Evolutionary conservation across 2,797 vertebrate species (phyloP).

Genomic region (Ficedula albicollis): DNA sequence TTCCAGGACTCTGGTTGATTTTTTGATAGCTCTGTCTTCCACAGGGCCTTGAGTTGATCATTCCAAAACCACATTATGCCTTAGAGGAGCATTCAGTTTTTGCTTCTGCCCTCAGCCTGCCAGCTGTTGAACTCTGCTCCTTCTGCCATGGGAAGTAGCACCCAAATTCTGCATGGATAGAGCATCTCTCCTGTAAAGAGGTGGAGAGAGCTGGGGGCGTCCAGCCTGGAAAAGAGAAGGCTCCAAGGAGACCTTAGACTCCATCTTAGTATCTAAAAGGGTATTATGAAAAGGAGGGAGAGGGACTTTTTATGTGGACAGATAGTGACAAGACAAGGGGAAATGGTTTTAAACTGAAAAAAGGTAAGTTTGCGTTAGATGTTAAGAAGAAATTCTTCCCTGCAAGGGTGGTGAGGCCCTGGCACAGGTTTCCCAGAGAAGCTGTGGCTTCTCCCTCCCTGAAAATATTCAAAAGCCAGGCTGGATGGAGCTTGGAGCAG

Average conservation of each 20-base stretch:
- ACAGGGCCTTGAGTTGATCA: background rate
- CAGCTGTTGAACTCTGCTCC: background rate
- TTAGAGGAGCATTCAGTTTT: background rate
- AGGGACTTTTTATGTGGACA: background rate
- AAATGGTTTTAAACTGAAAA: background rate
- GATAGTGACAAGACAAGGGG: background rate
- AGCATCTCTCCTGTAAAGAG: background rate
- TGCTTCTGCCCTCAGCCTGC: background rate
- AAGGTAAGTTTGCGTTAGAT: background rate
- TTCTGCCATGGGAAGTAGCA: background rate
- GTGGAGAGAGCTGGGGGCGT: background rate
- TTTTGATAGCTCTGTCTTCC: background rate
- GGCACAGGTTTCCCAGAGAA: background rate
- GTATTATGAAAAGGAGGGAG: background rate
- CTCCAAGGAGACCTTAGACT: background rate
- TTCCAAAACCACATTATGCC: background rate
- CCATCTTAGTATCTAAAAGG: background rate
- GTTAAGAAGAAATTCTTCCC: background rate
- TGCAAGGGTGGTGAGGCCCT: rapidly evolving
- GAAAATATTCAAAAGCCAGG: background rate
- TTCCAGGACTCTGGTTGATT: background rate
- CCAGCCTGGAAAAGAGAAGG: background rate
- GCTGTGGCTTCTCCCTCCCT: background rate
- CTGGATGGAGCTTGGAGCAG: rapidly evolving
- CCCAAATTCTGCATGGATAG: background rate